Base-by-base conservation (phyloP, 2,888 invertebrate species). In the Clitarchus hookeri region DNA sequence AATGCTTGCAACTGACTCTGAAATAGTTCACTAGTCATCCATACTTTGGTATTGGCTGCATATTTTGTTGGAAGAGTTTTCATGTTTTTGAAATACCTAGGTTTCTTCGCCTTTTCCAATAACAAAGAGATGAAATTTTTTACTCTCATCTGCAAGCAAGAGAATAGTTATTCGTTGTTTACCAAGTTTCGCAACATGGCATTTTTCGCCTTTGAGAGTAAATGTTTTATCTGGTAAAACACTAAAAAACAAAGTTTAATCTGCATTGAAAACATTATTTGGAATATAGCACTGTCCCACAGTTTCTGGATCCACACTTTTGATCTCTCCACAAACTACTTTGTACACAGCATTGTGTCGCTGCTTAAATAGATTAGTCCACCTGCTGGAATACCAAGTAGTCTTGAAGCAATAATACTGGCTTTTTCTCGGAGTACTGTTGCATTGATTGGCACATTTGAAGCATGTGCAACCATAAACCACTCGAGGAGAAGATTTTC, bases 51-150 rank as follows among this genome's bases (percentile, higher is more conserved):
- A 48, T 86, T 86, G n/a, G 79, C 85, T 82, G 84, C 44, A 80
- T 86, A 84, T 36, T 44, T 27, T 44, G 54, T 84, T 27, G 79
- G 87, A 13, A 87, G 44, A 26, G 48, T 25, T n/a, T 54, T 19
- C 25, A 86, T 36, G 36, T 85, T 85, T 80, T 85, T 85, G 53
- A 86, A 86, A 53, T 83, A 79, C 12, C 36, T 13, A 77, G 84
- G 48, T 44, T 86, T 84, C 84, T 85, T 84, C 48, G 85, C 84
- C 83, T 80, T 87, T n/a, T 8, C 86, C 87, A 84, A 86, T 79
- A 48, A 86, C 83, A 65, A 86, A 85, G 16, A 36, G 84, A 44
- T 44, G 77, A 16, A 85, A 85, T 26, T 87, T 87, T 44, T 86
- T 83, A 78, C 44, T 84, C 27, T 84, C 84, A 87, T 87, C 85